These are phyloP conservation scores for Caenorhabditis becei DNA, from an alignment of 2,888 invertebrate species.

Conservation along the genomic window DNA sequence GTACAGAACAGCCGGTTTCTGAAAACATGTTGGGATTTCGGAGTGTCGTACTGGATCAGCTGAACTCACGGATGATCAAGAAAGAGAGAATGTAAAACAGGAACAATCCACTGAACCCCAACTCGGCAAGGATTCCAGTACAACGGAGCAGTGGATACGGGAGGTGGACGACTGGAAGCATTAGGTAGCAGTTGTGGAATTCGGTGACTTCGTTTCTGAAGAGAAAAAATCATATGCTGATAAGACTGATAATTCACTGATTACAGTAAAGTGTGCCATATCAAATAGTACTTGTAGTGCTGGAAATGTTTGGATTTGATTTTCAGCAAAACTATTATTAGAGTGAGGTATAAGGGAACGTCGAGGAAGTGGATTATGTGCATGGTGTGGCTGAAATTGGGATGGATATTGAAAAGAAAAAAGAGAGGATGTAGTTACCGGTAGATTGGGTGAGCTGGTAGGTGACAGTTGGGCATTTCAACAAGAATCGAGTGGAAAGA, in stretches of 20 bases:
- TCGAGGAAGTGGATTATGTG: conserved; percentile 14
- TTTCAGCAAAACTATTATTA: conserved; percentile 8
- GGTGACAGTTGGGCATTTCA: too few species aligned
- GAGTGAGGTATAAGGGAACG: conserved; percentile 21
- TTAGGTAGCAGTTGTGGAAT: conserved; percentile 24
- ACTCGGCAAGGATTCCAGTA: conserved; percentile 19
- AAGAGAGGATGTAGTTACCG: too few species aligned
- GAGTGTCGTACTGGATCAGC: neutral
- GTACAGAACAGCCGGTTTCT: conserved; percentile 36
- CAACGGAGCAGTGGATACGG: conserved; percentile 31
- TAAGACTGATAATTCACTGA: neutral
- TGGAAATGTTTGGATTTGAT: conserved; percentile 21
- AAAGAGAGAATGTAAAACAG: conserved; percentile 30
- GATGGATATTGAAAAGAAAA: neutral
- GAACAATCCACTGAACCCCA: conserved; percentile 35
- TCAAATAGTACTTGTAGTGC: conserved; percentile 32
- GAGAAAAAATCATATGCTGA: neutral
- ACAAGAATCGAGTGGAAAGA: too few species aligned
- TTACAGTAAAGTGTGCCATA: conserved; percentile 37
- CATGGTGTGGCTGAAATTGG: conserved; percentile 29
- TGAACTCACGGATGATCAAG: conserved; percentile 29
- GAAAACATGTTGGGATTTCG: neutral
- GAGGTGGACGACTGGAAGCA: conserved; percentile 41
- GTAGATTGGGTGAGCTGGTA: too few species aligned
- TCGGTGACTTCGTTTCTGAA: conserved; percentile 27